Base-by-base conservation (phyloP, 1,140 invertebrate species). In the Ruditapes philippinarum region DNA sequence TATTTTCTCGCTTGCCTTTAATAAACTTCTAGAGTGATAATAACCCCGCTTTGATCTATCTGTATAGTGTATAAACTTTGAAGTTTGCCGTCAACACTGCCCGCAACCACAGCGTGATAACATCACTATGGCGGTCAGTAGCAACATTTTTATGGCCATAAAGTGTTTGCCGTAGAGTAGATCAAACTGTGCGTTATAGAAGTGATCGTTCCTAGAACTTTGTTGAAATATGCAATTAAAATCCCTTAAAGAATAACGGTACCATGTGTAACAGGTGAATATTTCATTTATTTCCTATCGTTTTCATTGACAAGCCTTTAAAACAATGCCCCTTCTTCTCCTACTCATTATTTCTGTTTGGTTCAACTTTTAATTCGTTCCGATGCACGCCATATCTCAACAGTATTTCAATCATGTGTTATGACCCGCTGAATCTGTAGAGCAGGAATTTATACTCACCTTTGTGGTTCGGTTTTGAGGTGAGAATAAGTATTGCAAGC, bases 21-120 rank as follows among this genome's bases (percentile, higher is more conserved):
- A 76, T 76, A 76, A 76, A 51, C 9, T 65, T 76, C 73, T 31
- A 51, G 1, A 25, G 73, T 76, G 73, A 76, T 76, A 76, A 76
- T 76, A 45, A 28, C 73, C 73, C 49, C 42, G n/a, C 73, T 76
- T 76, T 76, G 73, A 76, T 49, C 38, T 76, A 76, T 76, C 73
- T 28, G 73, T 76, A 51, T 7, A 76, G 33, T 51, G 42, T 76
- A 76, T 76, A 45, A 76, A 76, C 42, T 76, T 76, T 76, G 73
- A 76, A 76, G 42, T 5, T 49, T 49, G 40, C 73, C 42, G 73
- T 76, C 73, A 76, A 17, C 73, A 76, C 73, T 76, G 73, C 5
- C 73, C 73, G 51, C 73, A 51, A 22, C 25, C 73, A 9, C 42
- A 45, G 45, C 42, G 28, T 28, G 73, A 76, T 76, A 76, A 51